These are phyloP conservation scores for Andrena bucephala DNA, from an alignment of 2,888 invertebrate species.

Conservation along the genomic window DNA sequence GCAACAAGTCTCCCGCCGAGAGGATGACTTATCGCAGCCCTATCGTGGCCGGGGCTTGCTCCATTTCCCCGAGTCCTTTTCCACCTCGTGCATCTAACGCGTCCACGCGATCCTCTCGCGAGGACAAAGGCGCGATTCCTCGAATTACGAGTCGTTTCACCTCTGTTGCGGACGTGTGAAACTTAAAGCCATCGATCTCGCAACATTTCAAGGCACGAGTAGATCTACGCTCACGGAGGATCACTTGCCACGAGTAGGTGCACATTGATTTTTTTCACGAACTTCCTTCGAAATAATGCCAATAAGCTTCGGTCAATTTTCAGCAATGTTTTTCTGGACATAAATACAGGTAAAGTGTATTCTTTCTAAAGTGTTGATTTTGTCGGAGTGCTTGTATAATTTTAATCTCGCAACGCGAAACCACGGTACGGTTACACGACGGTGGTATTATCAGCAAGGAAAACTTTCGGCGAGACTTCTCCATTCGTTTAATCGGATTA, in stretches of 20 bases:
- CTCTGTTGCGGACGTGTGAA: slow-evolving; percentile 2
- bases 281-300: slow-evolving; percentile 66
- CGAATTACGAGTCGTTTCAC: not conserved
- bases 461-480: not conserved
- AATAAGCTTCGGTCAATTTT: slow-evolving; percentile 5
- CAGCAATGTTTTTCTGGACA: not conserved
- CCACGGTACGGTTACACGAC: not conserved
- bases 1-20: slow-evolving; percentile 71
- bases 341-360: not conserved
- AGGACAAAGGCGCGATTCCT: not conserved
- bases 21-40: slow-evolving; percentile 71
- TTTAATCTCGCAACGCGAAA: not conserved
- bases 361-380: not conserved
- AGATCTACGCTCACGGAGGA: too few species aligned
- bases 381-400: not conserved
- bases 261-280: too few species aligned
- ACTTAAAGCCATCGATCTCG: not conserved
- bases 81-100: slow-evolving; percentile 31
- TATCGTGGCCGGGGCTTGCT: slow-evolving; percentile 60
- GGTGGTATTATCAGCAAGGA: not conserved
- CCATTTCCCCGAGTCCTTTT: slow-evolving; percentile 56
- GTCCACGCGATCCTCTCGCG: slow-evolving; percentile 11
- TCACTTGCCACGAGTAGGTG: too few species aligned
- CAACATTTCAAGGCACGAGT: not conserved
- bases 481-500: slow-evolving; percentile 18